phyloP scores from a whole-genome alignment of 2,113 vertebrate species.

The Leucosticte australis region DNA sequence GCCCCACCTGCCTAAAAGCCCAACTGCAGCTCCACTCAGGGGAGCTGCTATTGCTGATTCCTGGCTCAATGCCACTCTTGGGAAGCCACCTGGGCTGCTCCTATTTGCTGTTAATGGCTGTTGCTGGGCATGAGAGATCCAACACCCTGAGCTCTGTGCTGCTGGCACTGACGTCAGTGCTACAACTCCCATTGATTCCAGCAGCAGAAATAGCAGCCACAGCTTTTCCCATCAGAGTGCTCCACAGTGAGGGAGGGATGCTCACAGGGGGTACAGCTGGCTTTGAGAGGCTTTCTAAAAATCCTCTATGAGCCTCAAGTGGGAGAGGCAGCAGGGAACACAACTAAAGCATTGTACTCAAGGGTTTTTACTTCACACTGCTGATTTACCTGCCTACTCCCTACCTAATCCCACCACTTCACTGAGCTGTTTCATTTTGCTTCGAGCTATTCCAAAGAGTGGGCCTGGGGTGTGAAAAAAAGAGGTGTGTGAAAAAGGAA shows the following conservation, averaged over 20 bases:
- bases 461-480: not conserved
- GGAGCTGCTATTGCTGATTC: not conserved
- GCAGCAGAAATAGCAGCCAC: not conserved
- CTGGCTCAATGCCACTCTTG: not conserved
- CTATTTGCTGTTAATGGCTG: not conserved
- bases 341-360: not conserved
- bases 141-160: not conserved
- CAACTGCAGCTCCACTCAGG: not conserved
- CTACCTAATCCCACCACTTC: not conserved
- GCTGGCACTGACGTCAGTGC: not conserved
- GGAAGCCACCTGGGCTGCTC: not conserved
- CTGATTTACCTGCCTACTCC: not conserved
- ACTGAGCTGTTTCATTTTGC: not conserved
- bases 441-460: not conserved
- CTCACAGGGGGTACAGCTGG: not conserved
- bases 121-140: not conserved
- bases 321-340: not conserved
- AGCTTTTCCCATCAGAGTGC: not conserved
- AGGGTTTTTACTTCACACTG: not conserved
- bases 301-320: not conserved
- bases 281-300: conserved; percentile 1
- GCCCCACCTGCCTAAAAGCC: not conserved
- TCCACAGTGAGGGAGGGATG: not conserved
- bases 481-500: not conserved
- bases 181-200: conserved; percentile 1